These are phyloP conservation scores for Bilobella aurantiaca DNA, from an alignment of 1,140 invertebrate species.

Conservation along the genomic window DNA sequence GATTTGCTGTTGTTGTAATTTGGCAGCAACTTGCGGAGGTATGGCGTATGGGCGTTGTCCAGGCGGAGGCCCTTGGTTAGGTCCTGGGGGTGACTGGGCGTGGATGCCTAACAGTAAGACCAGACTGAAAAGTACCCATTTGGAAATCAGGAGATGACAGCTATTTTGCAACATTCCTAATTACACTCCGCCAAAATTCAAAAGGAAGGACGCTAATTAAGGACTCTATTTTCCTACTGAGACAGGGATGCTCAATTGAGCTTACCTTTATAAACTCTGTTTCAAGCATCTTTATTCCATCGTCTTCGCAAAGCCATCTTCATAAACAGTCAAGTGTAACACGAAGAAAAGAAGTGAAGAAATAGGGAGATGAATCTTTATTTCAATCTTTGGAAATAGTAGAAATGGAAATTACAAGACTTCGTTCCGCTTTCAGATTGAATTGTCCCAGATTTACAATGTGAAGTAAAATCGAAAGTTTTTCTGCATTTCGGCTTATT, in stretches of 20 bases:
- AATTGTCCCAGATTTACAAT: constrained; percentile 2
- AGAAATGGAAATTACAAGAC: neutral
- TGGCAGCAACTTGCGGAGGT: neutral
- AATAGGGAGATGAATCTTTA: too few relatives aligned
- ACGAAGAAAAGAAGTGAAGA: too few relatives aligned
- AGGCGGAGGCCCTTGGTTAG: neutral
- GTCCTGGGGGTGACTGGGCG: neutral
- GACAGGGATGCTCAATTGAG: neutral
- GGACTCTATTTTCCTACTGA: too few relatives aligned
- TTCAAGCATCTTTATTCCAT: neutral
- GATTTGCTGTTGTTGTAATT: neutral
- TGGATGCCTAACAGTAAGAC: neutral
- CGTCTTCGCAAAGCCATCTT: too few relatives aligned
- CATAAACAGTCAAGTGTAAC: too few relatives aligned
- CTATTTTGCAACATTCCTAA: too few relatives aligned
- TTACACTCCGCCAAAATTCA: too few relatives aligned
- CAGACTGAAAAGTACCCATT: neutral
- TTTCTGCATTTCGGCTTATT: neutral
- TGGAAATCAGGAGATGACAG: too few relatives aligned
- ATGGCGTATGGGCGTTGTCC: neutral
- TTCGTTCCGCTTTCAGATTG: constrained; percentile 5
- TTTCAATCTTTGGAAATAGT: neutral
- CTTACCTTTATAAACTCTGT: neutral
- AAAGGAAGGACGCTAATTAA: too few relatives aligned
- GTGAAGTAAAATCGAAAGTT: neutral